These are phyloP conservation scores for Platanista minor DNA, from an alignment of 2,113 vertebrate species.

Conservation along the genomic window DNA sequence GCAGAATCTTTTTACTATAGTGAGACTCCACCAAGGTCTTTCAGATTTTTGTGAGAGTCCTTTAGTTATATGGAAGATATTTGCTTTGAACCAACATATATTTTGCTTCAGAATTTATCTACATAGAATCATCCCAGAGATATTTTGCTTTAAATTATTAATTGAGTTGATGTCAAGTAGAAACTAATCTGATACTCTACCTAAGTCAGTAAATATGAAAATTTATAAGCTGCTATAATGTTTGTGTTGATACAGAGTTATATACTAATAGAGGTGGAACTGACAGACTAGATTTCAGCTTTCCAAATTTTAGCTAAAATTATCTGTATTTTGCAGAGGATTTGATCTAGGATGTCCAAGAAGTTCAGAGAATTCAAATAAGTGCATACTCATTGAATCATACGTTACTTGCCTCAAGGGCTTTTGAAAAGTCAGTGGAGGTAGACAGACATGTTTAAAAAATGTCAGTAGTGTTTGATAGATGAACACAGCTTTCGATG, in stretches of 20 bases:
- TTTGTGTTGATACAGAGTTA: neutral
- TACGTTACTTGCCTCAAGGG: neutral
- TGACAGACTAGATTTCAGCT: neutral
- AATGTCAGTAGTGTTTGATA: neutral
- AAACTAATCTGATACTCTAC: neutral
- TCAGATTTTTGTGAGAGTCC: neutral
- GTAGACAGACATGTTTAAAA: neutral
- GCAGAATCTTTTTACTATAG: neutral
- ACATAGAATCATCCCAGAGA: neutral
- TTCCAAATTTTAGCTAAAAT: slow-evolving; percentile 19
- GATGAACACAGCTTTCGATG: neutral
- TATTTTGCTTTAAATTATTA: neutral
- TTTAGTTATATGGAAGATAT: neutral
- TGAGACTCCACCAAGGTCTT: neutral
- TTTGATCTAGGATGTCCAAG: neutral
- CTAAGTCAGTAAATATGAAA: neutral
- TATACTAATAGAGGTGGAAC: neutral
- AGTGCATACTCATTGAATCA: neutral
- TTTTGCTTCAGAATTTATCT: slow-evolving; percentile 23
- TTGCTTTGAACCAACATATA: neutral
- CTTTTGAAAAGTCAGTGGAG: neutral
- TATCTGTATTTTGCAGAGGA: neutral
- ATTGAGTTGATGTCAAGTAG: neutral
- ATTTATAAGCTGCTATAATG: neutral
- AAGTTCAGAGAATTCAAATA: neutral